Evolutionary conservation across 92 coral and sea anemone genomes (phyloP), one percentile per base, ranked within the genome.

Genomic region (Heteractis magnifica): DNA sequence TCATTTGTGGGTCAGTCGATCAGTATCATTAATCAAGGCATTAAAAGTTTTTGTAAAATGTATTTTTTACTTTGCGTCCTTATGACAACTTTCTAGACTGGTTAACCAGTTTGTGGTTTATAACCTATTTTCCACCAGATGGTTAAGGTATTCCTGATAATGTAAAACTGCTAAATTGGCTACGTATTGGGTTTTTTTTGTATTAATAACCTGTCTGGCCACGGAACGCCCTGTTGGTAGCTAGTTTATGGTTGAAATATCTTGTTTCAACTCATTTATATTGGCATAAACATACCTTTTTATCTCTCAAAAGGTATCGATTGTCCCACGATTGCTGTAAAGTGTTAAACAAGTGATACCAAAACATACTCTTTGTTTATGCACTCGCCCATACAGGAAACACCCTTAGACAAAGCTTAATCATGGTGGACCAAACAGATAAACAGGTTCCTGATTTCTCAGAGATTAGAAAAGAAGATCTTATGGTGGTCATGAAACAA

Each of bases 361-460:
- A 19, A 6, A 19, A 18, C 26, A 64, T 19, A 18, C 21, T 19
- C 71, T 18, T 26, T 68, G 4, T 68, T 23, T 8, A 23, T 53
- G 4, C 49, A 7, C 12, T 62, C 9, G 20, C 70, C 8, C 26
- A 18, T 55, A 55, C 59, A 55, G 59, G 70, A 0, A n/a, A 23
- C 4, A 18, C 21, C 1, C 34, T 62, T 62, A 18, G 20, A 18
- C 26, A 81, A 11, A 23, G 49, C 13, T 19, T 4, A 84, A 81
- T 20, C 78, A 87, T 89, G 88, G 87, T 65, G 65, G 92, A 89
- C 81, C 89, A 91, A 82, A 76, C 86, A 10, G 94, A 91, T 44
- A 65, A 79, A 16, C 74, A 75, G 16, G 74, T 82, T 68, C 94
- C 94, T 53, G 90, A 91, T 77, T 86, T 89, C 76, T 84, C 89